Percentiles rank a stretch among this genome's conserved stretches.
phyloP scores from a whole-genome alignment of 2,888 invertebrate genomes.

The Drosophila paucipuncta region DNA sequence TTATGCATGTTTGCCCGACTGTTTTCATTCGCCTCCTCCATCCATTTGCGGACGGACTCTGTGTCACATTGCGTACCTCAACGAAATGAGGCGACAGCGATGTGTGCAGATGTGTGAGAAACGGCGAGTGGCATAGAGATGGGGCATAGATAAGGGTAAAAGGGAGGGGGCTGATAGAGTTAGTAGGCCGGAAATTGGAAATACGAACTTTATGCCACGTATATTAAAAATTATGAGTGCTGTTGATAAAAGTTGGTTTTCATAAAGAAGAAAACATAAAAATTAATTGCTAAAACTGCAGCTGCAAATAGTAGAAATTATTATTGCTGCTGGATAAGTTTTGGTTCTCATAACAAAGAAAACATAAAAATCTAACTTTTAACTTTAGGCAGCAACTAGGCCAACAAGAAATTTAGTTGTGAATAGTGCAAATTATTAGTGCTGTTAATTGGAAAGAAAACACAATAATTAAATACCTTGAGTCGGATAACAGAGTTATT shows the following conservation, averaged over 20 bases:
- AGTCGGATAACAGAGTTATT: background rate
- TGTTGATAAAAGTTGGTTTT: background rate
- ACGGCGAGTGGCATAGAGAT: background rate
- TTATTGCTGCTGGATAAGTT: no score
- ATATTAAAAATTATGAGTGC: background rate
- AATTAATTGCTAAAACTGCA: background rate
- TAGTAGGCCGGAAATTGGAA: background rate
- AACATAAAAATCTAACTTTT: no score
- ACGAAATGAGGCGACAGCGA: slow-evolving; percentile 48
- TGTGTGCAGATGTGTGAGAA: background rate
- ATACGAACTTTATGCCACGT: background rate
- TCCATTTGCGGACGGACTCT: slow-evolving; percentile 1
- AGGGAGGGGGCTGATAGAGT: background rate
- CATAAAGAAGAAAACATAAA: background rate
- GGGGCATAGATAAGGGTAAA: background rate
- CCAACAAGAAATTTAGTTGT: no score
- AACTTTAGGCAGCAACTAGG: no score
- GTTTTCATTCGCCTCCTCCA: slow-evolving; percentile 7
- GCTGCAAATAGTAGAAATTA: background rate
- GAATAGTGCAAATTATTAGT: background rate
- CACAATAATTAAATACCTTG: no score
- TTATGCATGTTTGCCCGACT: slow-evolving; percentile 51
- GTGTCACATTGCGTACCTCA: slow-evolving; percentile 18
- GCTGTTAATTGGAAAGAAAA: background rate
- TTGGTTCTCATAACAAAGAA: no score